These are phyloP conservation scores for Spea hammondii DNA, from an alignment of 2,797 vertebrate genomes.

Conservation along the genomic window DNA sequence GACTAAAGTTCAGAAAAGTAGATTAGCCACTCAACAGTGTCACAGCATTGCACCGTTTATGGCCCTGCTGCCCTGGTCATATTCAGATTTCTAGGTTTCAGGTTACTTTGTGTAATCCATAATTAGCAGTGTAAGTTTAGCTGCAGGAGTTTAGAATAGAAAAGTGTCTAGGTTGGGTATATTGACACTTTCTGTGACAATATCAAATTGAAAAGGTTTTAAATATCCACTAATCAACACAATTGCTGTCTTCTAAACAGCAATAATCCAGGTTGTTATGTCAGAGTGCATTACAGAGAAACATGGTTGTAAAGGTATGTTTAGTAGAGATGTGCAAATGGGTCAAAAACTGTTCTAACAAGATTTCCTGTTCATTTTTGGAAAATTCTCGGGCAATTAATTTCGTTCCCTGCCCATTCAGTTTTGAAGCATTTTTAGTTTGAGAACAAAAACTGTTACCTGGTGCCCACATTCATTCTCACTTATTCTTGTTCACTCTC, in stretches of 20 bases:
- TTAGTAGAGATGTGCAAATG: too few relatives aligned
- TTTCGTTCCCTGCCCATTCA: too few relatives aligned
- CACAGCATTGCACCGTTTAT: slow-evolving; percentile 35
- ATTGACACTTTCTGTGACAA: background rate
- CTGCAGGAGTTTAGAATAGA: slow-evolving; percentile 36
- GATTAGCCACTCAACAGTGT: slow-evolving; percentile 41
- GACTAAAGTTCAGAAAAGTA: slow-evolving; percentile 24
- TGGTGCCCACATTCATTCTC: too few relatives aligned
- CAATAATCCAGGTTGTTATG: background rate
- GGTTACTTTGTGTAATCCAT: slow-evolving; percentile 47
- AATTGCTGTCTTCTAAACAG: background rate
- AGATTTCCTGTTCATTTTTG: too few relatives aligned
- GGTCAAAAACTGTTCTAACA: too few relatives aligned
- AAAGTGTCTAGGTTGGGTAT: background rate
- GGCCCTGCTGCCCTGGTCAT: slow-evolving; percentile 41
- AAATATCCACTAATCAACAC: too few relatives aligned
- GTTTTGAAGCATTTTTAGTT: too few relatives aligned
- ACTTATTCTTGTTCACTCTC: too few relatives aligned
- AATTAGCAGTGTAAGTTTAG: slow-evolving; percentile 46
- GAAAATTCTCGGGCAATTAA: too few relatives aligned
- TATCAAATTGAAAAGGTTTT: background rate
- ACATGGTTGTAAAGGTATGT: too few relatives aligned
- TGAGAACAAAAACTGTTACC: too few relatives aligned
- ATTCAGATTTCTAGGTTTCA: slow-evolving; percentile 44
- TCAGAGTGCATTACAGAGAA: too few relatives aligned